Conservation (phyloP, 30 jellyfish, hydroid and myxozoan genomes). For the Clytia hemisphaerica region DNA sequence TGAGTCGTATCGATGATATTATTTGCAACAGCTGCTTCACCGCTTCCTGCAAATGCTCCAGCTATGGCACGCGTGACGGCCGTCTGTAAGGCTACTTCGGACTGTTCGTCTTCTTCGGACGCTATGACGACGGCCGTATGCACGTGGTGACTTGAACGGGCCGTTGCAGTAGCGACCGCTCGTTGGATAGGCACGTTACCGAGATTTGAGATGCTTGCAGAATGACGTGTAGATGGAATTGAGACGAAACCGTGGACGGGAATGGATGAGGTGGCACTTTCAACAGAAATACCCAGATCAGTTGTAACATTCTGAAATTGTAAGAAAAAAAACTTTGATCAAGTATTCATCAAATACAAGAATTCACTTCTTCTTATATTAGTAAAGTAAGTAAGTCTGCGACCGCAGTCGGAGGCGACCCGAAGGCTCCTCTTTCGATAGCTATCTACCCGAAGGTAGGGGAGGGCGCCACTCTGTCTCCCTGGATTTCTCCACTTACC, state of each 20-base stretch:
- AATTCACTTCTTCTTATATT: background rate
- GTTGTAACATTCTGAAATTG: background rate
- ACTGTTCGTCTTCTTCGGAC: conserved; percentile 30
- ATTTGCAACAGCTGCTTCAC: conserved; percentile 93
- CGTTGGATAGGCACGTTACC: conserved; percentile 15
- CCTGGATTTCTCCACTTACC: no score
- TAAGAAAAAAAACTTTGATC: background rate
- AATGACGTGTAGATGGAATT: conserved; percentile 25
- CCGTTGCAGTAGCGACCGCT: conserved; percentile 86
- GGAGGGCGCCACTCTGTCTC: no score
- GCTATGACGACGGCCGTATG: conserved; percentile 78
- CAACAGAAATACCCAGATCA: conserved; percentile 20
- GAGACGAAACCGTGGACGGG: conserved; percentile 43
- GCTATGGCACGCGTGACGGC: conserved; percentile 91
- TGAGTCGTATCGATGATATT: conserved; percentile 74
- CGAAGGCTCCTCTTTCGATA: no score
- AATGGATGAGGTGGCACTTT: conserved; percentile 31
- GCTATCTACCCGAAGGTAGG: no score
- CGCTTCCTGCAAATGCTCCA: conserved; percentile 88
- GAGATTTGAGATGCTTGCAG: conserved; percentile 31
- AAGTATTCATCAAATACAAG: background rate
- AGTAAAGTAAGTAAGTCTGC: no score
- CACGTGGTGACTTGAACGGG: conserved; percentile 70
- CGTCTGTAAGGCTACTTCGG: conserved; percentile 53
- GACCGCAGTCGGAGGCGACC: no score